These are phyloP conservation scores for Nebria brevicollis DNA, from an alignment of 2,888 invertebrate species.

Conservation along the genomic window DNA sequence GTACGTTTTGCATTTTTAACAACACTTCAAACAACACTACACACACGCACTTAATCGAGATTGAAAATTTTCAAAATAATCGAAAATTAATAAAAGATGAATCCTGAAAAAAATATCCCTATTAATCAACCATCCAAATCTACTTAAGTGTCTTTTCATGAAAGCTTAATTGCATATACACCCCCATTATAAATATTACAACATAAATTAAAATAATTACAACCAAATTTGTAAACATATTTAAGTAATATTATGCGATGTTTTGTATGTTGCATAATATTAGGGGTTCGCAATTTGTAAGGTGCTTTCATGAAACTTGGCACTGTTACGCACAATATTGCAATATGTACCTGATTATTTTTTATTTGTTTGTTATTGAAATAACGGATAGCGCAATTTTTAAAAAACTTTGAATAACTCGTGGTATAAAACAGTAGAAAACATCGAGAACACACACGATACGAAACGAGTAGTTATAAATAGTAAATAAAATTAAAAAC, in stretches of 20 bases:
- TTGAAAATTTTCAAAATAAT: background rate
- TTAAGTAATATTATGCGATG: background rate
- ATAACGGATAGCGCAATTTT: conserved; percentile 32
- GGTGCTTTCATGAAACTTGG: background rate
- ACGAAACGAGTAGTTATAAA: conserved; percentile 29
- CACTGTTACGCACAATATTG: background rate
- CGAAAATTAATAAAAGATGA: background rate
- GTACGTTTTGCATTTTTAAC: conserved; percentile 57
- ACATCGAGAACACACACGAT: conserved; percentile 13
- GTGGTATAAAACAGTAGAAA: conserved; percentile 12
- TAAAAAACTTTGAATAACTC: conserved; percentile 24
- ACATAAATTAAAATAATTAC: no score
- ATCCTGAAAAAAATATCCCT: background rate
- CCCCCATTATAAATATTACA: no score
- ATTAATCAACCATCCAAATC: no score
- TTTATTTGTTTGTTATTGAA: conserved; percentile 14
- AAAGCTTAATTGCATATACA: no score
- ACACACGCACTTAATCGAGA: background rate
- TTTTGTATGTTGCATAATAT: background rate
- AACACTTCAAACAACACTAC: conserved; percentile 19
- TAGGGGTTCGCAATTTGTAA: background rate
- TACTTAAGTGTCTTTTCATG: no score
- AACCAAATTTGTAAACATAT: no score
- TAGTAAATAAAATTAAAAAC: conserved; percentile 24
- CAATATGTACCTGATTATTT: conserved; percentile 28